Conservation (phyloP, 2,113 vertebrate genomes). For the Suncus etruscus region DNA sequence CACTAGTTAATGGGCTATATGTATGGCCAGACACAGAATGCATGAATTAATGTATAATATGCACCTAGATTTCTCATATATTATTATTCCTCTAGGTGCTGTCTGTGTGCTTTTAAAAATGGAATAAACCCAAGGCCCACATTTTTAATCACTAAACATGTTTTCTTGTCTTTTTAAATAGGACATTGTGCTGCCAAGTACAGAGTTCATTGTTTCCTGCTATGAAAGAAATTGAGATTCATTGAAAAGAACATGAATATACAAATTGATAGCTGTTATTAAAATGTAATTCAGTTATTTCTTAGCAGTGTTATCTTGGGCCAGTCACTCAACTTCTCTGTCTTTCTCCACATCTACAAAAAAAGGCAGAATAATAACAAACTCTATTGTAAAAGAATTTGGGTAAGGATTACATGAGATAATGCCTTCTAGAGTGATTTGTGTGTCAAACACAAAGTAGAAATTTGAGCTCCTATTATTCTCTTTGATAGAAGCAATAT, state of each 20-base stretch:
- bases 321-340: constrained; percentile 39
- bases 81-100: neutral
- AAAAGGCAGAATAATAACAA: neutral
- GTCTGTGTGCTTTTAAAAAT: too few relatives aligned
- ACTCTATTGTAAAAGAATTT: neutral
- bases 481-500: neutral
- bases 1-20: neutral
- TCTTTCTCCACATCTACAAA: neutral
- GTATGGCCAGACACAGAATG: neutral
- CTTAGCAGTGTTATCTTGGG: constrained; percentile 21
- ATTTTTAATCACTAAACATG: neutral
- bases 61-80: neutral
- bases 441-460: neutral
- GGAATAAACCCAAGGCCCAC: too few relatives aligned
- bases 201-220: neutral
- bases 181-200: neutral
- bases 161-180: neutral
- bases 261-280: neutral
- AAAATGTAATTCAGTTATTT: neutral
- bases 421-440: neutral
- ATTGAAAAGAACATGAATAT: constrained; percentile 39
- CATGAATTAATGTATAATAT: neutral
- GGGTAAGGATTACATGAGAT: neutral
- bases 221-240: neutral
- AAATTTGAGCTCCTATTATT: constrained; percentile 9